Evolutionary conservation across 2,888 invertebrate genomes (phyloP).

Genomic region (Bellardia bayeri): DNA sequence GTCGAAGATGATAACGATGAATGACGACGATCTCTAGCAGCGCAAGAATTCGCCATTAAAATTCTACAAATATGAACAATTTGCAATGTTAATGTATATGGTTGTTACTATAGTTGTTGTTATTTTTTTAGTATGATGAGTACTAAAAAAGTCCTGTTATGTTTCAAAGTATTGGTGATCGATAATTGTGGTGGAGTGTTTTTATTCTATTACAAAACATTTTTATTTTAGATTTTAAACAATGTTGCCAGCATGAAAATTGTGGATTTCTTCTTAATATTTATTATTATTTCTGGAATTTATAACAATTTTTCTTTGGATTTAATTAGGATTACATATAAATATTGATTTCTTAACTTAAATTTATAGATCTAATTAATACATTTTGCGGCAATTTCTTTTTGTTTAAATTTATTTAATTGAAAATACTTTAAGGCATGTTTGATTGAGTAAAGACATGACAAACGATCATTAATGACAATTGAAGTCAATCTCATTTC

Average conservation of each 20-base stretch:
- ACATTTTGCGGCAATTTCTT: conserved; percentile 10
- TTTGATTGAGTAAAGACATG: conserved; percentile 1
- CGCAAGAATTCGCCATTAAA: conserved; percentile 3
- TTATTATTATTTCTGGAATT: conserved; percentile 7
- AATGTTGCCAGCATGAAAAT: conserved; percentile 43
- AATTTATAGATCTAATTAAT: conserved; percentile 16
- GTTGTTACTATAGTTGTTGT: conserved; percentile 28
- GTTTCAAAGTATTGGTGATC: conserved; percentile 43
- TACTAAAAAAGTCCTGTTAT: conserved; percentile 71
- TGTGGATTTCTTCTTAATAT: conserved; percentile 1
- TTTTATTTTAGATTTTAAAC: not conserved
- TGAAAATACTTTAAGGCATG: conserved; percentile 33
- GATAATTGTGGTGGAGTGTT: conserved; percentile 11
- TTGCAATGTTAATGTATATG: not conserved
- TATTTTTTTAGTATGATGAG: conserved; percentile 21
- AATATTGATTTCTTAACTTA: not conserved
- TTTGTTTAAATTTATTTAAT: conserved; percentile 21
- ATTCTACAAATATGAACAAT: conserved; percentile 3
- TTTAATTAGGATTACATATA: not conserved
- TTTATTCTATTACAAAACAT: conserved; percentile 48
- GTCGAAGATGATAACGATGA: conserved; percentile 43
- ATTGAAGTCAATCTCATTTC: not conserved
- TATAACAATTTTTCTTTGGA: conserved; percentile 18
- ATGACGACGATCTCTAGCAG: conserved; percentile 32
- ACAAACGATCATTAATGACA: not conserved